Conservation (phyloP, 2,888 invertebrate species). For the Spialia ferax region DNA sequence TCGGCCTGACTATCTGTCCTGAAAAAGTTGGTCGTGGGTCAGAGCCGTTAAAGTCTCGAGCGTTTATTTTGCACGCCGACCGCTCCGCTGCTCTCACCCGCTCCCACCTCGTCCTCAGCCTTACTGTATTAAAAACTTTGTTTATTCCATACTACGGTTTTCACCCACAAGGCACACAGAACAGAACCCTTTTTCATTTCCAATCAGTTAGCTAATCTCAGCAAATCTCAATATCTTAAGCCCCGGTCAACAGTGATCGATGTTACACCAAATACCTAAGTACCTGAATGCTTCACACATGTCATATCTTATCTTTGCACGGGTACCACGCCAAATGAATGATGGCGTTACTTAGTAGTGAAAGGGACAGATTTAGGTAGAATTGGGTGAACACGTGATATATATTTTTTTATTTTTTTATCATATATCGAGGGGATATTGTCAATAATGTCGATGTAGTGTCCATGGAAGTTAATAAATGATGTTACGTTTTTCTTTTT, state of each 20-base stretch:
- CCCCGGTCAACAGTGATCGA: conserved; percentile 68
- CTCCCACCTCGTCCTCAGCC: too few relatives aligned
- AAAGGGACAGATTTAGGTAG: not conserved
- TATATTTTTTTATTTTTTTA: not conserved
- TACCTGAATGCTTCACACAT: conserved; percentile 51
- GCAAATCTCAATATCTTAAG: conserved; percentile 67
- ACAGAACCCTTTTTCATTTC: conserved; percentile 37
- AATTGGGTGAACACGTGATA: not conserved
- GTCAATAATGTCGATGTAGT: too few relatives aligned
- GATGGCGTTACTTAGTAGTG: not conserved
- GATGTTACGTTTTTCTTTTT: too few relatives aligned
- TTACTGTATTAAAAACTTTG: too few relatives aligned
- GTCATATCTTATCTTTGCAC: conserved; percentile 56
- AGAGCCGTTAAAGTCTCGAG: too few relatives aligned
- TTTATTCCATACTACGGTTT: not conserved
- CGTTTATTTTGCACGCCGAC: too few relatives aligned
- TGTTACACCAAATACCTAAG: conserved; percentile 53
- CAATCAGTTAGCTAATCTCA: conserved; percentile 53
- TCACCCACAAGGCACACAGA: not conserved
- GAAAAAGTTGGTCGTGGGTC: too few relatives aligned
- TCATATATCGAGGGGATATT: not conserved
- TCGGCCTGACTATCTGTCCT: too few relatives aligned
- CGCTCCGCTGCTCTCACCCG: too few relatives aligned
- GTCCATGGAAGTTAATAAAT: too few relatives aligned
- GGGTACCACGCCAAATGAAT: not conserved